Conservation (phyloP, 2,113 vertebrate genomes). For the Drymodes brunneopygia region DNA sequence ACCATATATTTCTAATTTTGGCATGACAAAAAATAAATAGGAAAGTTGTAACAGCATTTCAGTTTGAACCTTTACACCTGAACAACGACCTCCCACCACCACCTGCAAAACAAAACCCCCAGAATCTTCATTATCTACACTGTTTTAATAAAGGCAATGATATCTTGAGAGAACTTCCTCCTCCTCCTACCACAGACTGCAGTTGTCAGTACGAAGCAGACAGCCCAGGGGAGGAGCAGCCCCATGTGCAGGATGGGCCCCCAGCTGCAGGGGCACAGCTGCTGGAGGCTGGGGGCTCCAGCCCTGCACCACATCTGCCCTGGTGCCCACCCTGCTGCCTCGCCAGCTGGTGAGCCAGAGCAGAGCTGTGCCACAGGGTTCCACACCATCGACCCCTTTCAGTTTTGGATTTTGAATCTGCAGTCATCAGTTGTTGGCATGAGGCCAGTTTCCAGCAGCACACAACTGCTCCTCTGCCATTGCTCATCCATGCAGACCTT, state of each 20-base stretch:
- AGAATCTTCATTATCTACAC: neutral
- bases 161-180: fast-evolving
- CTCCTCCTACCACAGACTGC: neutral
- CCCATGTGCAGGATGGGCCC: fast-evolving
- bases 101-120: neutral
- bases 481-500: neutral
- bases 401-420: neutral
- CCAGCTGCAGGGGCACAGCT: neutral
- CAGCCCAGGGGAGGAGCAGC: fast-evolving
- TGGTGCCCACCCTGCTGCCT: neutral
- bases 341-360: neutral
- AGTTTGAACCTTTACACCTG: neutral
- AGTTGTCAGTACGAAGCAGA: neutral
- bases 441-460: neutral
- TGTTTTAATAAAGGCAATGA: neutral
- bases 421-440: neutral
- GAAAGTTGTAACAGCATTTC: neutral
- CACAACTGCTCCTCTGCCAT: neutral
- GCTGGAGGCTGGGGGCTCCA: neutral
- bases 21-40: neutral
- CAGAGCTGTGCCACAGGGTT: neutral
- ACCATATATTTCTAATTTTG: neutral
- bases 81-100: neutral
- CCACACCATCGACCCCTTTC: neutral
- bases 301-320: neutral